phyloP scores from a whole-genome alignment of 2,888 invertebrate genomes.

The Phalangium opilio region DNA sequence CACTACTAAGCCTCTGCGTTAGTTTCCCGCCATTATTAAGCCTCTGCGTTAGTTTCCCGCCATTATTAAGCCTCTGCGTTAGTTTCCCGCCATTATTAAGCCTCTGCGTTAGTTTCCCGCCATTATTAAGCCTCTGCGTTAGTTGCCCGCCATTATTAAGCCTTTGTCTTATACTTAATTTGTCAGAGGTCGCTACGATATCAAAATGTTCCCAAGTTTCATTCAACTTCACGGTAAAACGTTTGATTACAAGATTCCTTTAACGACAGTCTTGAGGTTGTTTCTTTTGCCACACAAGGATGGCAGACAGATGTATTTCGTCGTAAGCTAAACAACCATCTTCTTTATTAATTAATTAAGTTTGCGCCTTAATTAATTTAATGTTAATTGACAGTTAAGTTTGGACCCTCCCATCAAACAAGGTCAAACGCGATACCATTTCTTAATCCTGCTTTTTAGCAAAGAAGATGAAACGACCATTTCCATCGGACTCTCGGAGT shows the following conservation, averaged over 20 bases:
- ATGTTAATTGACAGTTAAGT: slow-evolving; percentile 41
- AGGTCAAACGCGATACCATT: slow-evolving; percentile 96
- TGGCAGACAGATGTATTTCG: slow-evolving; percentile 94
- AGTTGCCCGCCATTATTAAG: too few species aligned
- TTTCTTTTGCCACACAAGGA: slow-evolving; percentile 95
- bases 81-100: too few species aligned
- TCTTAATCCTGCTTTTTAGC: slow-evolving; percentile 79
- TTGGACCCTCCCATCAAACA: slow-evolving; percentile 98
- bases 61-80: too few species aligned
- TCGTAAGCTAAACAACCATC: too few species aligned
- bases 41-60: too few species aligned
- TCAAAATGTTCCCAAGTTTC: slow-evolving; percentile 81
- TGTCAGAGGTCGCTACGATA: slow-evolving; percentile 86
- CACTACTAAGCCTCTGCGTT: too few species aligned
- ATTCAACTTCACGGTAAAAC: slow-evolving; percentile 94
- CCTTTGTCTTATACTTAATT: slow-evolving; percentile 21
- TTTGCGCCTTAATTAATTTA: slow-evolving; percentile 4
- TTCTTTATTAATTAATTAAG: too few species aligned
- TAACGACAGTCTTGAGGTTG: slow-evolving; percentile 83
- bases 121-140: too few species aligned
- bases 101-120: too few species aligned
- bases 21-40: too few species aligned
- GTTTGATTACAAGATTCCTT: slow-evolving; percentile 98
- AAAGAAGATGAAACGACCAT: slow-evolving; percentile 85
- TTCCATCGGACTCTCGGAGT: slow-evolving; percentile 82